These are phyloP conservation scores for Hyposmocoma kahamanoa DNA, from an alignment of 1,140 invertebrate species.

Conservation along the genomic window DNA sequence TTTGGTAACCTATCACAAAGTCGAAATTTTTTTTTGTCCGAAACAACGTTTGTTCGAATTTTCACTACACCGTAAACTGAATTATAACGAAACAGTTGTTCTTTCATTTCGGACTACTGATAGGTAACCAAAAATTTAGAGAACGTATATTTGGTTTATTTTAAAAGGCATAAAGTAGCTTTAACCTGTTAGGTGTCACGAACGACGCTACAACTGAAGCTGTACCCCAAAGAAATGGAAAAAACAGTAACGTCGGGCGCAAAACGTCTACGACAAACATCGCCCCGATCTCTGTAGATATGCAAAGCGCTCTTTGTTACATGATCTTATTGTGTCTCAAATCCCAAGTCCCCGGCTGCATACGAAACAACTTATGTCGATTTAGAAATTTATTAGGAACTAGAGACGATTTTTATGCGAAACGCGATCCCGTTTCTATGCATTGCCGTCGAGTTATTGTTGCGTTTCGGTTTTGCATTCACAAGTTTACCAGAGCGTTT, in stretches of 20 bases:
- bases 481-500: constrained; percentile 14
- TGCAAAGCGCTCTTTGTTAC: constrained; percentile 59
- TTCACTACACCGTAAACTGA: too few relatives aligned
- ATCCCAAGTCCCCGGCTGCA: constrained; percentile 44
- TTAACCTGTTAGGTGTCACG: too few relatives aligned
- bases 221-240: constrained; percentile 20
- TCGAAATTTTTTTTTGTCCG: too few relatives aligned
- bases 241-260: constrained; percentile 27
- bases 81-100: too few relatives aligned
- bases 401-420: constrained; percentile 49
- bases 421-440: constrained; percentile 31
- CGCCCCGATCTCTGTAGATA: constrained; percentile 42
- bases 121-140: too few relatives aligned
- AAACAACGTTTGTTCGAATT: too few relatives aligned
- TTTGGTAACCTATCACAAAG: too few relatives aligned
- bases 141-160: too few relatives aligned
- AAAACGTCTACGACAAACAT: constrained; percentile 40
- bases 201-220: constrained; percentile 8
- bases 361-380: constrained; percentile 60
- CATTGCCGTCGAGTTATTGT: constrained; percentile 35
- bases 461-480: constrained; percentile 39
- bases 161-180: too few relatives aligned
- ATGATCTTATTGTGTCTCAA: constrained; percentile 60
- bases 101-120: too few relatives aligned
- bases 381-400: constrained; percentile 69